These are phyloP conservation scores for Strigamia crassipes DNA, from an alignment of 2,888 invertebrate species.

Conservation along the genomic window DNA sequence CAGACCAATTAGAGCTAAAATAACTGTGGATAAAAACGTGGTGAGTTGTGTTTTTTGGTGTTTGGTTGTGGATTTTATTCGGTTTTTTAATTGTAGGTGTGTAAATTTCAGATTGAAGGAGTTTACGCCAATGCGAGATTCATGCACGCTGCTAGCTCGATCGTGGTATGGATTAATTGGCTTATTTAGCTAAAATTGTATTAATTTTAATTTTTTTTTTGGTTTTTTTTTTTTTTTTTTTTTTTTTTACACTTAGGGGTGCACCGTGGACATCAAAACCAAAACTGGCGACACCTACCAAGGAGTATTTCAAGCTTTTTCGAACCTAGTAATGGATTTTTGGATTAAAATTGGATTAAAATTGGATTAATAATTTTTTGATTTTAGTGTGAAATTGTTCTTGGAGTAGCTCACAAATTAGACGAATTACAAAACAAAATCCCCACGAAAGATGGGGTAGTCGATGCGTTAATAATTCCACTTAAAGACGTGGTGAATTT, in stretches of 20 bases:
- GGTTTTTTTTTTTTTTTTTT: not conserved
- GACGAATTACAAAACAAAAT: slow-evolving; percentile 59
- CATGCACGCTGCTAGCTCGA: slow-evolving; percentile 84
- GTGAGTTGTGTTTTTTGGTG: not conserved
- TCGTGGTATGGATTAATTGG: slow-evolving; percentile 66
- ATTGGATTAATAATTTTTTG: slow-evolving; percentile 15
- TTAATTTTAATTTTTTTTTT: too few relatives aligned
- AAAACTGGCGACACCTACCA: not conserved
- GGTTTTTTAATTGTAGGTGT: not conserved
- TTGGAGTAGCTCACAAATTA: slow-evolving; percentile 84
- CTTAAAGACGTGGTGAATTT: slow-evolving; percentile 81
- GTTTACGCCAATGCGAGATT: slow-evolving; percentile 88
- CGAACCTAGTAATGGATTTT: not conserved
- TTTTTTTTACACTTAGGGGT: not conserved
- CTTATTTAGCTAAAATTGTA: too few relatives aligned
- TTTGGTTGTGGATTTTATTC: not conserved
- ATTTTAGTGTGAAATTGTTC: slow-evolving; percentile 77
- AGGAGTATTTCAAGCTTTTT: not conserved
- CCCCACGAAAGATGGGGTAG: slow-evolving; percentile 64
- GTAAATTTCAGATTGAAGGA: slow-evolving; percentile 67
- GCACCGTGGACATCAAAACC: not conserved
- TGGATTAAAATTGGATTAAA: not conserved
- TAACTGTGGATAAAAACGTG: not conserved
- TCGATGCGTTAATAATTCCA: slow-evolving; percentile 81
- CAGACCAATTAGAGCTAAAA: not conserved